Conservation (phyloP, 2,797 vertebrate genomes). For the Pseudochirops corinnae region DNA sequence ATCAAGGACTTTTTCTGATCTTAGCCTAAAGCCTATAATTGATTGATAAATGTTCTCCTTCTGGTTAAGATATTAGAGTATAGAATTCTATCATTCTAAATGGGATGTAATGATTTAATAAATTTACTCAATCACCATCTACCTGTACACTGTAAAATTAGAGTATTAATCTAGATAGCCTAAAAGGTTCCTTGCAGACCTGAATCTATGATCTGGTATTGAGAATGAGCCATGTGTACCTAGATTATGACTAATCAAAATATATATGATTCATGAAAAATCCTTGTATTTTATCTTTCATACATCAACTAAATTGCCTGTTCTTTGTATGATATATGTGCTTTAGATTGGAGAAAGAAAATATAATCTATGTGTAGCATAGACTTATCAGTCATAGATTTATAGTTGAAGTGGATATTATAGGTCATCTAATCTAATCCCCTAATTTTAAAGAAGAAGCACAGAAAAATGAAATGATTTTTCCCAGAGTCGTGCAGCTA, state of each 20-base stretch:
- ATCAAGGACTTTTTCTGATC: neutral
- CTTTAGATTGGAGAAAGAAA: neutral
- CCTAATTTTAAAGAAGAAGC: neutral
- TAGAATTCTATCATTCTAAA: neutral
- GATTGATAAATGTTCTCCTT: neutral
- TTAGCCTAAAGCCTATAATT: neutral
- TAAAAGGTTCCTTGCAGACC: neutral
- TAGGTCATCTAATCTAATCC: neutral
- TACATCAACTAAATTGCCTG: neutral
- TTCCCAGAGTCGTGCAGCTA: neutral
- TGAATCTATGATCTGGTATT: neutral
- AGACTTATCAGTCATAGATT: neutral
- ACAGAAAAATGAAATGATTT: neutral
- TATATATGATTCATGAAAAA: neutral
- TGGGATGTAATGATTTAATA: neutral
- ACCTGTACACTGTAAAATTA: neutral
- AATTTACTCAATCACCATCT: neutral
- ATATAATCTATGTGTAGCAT: neutral
- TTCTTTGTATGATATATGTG: neutral
- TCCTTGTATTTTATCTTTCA: neutral
- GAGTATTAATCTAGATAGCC: neutral
- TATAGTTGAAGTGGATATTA: neutral
- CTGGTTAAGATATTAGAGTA: neutral
- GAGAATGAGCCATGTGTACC: neutral
- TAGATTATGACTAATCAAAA: neutral